A percentile compares a stretch with the other conserved stretches of the same genome.
Evolutionary conservation across 2,797 vertebrate species (phyloP).

Genomic region (Varecia variegata): DNA sequence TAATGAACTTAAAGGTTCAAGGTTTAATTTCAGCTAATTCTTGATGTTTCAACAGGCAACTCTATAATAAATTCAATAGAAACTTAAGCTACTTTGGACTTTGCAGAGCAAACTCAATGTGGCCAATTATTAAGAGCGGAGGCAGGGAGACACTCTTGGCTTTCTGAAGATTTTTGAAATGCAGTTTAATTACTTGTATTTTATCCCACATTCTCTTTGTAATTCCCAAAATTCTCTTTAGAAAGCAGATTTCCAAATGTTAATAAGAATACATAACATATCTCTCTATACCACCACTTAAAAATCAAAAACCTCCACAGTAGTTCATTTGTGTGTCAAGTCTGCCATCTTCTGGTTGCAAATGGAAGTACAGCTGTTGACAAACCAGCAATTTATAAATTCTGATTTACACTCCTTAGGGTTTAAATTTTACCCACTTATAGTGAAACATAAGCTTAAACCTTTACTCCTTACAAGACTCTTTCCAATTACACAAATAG

Average conservation of each 20-base stretch:
- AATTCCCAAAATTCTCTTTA: conserved; percentile 44
- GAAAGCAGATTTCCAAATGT: conserved; percentile 8
- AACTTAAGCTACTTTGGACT: neutral
- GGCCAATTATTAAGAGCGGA: neutral
- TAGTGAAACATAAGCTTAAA: neutral
- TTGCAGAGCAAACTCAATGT: neutral
- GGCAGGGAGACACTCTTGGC: neutral
- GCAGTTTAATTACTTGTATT: neutral
- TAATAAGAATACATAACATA: conserved; percentile 12
- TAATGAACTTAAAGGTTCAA: neutral
- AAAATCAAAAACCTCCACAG: neutral
- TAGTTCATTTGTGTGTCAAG: conserved; percentile 37
- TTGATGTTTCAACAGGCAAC: neutral
- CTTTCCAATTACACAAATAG: neutral
- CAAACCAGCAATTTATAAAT: neutral
- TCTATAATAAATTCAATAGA: neutral
- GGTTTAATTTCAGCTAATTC: neutral
- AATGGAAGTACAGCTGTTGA: neutral
- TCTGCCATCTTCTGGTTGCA: conserved; percentile 70
- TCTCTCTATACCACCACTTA: conserved; percentile 13
- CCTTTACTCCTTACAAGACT: neutral
- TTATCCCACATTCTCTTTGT: neutral
- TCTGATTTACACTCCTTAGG: neutral
- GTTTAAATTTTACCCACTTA: conserved; percentile 11
- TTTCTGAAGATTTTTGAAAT: neutral